Base-by-base conservation (phyloP, 2,797 vertebrate genomes). In the Sebastes diaconus region DNA sequence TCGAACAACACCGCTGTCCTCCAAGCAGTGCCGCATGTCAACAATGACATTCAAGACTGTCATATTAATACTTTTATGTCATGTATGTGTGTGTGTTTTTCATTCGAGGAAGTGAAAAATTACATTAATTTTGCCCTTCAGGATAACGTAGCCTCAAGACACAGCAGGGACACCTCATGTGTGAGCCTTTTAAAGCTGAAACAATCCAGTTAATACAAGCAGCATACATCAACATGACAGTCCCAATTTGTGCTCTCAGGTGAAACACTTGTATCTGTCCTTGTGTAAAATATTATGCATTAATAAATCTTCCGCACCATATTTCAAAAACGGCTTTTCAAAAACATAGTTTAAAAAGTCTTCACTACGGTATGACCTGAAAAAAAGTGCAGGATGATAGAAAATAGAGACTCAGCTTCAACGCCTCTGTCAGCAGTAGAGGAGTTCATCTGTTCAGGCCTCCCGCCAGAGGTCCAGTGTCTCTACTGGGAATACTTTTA, bases 31-130 rank as follows among this genome's bases (percentile, higher is more conserved):
- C 55, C 2, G 3, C 54, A 22, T 80, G 65, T 80, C 79, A 66
- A n/a, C 69, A 3, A 18, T 83, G 87, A 85, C 85, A 90, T 88
- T 86, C 81, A 79, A 22, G 13, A 68, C 66, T 24, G 64, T 75
- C 74, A 55, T 61, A 86, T 75, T 75, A 81, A 83, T 78, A 75
- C 13, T 73, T 89, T 75, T 52, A 73, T 59, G 10, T 10, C 20
- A 52, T 34, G n/a, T 16, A 25, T 66, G 6, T 54, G 27, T 66
- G 58, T 72, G 10, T 46, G 29, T 75, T 39, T 66, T 67, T 58
- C 14, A 68, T 67, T 50, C 0, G 1, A 73, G 50, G 64, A 65
- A 65, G 55, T 73, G 54, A 75, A 72, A 83, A 71, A 82, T 68
- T 36, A 77, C 81, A 78, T 78, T 75, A 22, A 55, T 68, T 70